Conservation (phyloP, 2,888 invertebrate species). For the Troides aeacus region DNA sequence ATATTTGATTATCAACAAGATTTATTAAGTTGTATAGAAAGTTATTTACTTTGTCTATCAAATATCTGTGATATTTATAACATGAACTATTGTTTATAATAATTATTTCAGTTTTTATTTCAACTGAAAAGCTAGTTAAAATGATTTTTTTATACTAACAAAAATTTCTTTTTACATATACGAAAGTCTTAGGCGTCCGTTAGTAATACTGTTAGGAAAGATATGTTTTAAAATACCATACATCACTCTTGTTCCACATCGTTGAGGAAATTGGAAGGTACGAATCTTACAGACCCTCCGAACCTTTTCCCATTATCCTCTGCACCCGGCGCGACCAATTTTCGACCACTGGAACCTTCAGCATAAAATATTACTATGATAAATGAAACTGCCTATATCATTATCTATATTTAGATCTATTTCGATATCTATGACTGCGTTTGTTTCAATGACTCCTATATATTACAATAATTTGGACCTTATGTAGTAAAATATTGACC, state of each 20-base stretch:
- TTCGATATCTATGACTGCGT: background rate
- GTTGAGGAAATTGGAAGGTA: constrained; percentile 1
- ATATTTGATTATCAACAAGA: too few species aligned
- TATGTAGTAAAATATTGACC: too few species aligned
- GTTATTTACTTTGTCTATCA: too few species aligned
- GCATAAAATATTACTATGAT: background rate
- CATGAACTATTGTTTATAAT: too few species aligned
- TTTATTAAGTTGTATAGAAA: too few species aligned
- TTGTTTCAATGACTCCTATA: background rate
- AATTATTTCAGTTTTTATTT: too few species aligned
- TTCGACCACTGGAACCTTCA: constrained; percentile 5
- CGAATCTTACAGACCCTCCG: background rate
- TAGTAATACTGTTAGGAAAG: background rate
- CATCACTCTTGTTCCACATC: background rate
- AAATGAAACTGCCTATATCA: background rate
- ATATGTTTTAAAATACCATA: background rate
- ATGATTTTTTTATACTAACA: background rate
- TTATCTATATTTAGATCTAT: background rate
- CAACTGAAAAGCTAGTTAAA: too few species aligned
- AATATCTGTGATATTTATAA: too few species aligned
- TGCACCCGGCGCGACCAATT: background rate
- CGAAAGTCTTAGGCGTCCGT: background rate
- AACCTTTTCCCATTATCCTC: constrained; percentile 9
- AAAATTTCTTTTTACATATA: background rate
- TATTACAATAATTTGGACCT: background rate